Conservation (phyloP, 2,888 invertebrate genomes). For the Nipponacmea schrenckii region DNA sequence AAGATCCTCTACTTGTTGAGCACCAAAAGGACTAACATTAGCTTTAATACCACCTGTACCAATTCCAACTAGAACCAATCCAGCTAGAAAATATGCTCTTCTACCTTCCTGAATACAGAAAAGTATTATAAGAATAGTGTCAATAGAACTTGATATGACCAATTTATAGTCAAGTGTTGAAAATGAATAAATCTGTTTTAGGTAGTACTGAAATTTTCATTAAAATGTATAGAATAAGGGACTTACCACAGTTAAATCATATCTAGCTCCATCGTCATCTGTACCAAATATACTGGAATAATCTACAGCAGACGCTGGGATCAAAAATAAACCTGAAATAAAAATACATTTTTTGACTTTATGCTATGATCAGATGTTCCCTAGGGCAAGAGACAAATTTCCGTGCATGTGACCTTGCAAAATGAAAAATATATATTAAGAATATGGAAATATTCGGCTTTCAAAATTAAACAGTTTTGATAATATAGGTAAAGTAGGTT, state of each 20-base stretch:
- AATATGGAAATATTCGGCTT: too few species aligned
- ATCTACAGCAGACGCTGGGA: conserved; percentile 52
- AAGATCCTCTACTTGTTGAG: conserved; percentile 57
- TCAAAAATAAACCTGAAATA: conserved; percentile 47
- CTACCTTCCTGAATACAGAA: conserved; percentile 39
- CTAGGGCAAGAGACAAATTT: too few species aligned
- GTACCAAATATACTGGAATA: conserved; percentile 45
- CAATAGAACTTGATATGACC: not conserved
- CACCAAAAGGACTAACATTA: conserved; percentile 63
- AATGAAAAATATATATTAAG: too few species aligned
- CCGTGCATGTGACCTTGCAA: too few species aligned
- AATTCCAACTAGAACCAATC: conserved; percentile 52
- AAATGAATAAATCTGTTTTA: not conserved
- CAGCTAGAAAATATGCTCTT: conserved; percentile 48
- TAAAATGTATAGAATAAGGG: not conserved
- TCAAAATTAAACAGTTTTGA: too few species aligned
- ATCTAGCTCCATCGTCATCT: conserved; percentile 24
- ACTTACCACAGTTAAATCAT: conserved; percentile 44
- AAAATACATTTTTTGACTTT: not conserved
- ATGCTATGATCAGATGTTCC: not conserved
- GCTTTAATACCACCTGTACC: conserved; percentile 64
- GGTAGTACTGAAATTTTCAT: not conserved
- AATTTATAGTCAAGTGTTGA: not conserved
- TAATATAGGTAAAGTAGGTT: too few species aligned
- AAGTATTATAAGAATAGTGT: too few species aligned